Evolutionary conservation across 1,140 invertebrate genomes (phyloP), one percentile per base, ranked within the genome.

Genomic region (Aphelinus atriplicis): DNA sequence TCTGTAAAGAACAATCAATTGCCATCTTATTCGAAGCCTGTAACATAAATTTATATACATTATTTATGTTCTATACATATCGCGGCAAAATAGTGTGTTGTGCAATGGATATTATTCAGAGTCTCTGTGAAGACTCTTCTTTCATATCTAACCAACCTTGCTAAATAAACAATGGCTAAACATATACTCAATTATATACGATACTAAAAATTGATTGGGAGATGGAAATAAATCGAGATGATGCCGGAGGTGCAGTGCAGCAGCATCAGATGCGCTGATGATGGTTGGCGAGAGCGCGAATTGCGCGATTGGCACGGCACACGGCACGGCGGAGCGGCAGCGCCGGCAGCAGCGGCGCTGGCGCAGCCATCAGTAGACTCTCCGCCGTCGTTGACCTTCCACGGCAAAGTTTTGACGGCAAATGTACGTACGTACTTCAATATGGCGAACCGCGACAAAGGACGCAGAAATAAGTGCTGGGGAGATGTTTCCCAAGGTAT

Each of bases 391-490:
- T 69, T 69, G 57, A 63, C 66, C 60, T 75, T 75, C 61, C 46
- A 26, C 26, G 69, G 58, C 47, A 70, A 75, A 69, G 61, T 69
- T 75, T 69, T 69, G 58, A 75, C 53, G 65, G 68, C 76, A 80
- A 71, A 72, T 71, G 79, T 81, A 81, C 81, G 26, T 26, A 26
- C 26, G 81, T 83, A 84, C 81, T 83, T 84, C 84, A 88, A 87
- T 83, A 89, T 89, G 88, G 88, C 86, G 86, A 87, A 87, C 81
- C 81, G 84, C 84, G 87, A 89, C 87, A 89, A 88, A 89, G 88
- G 87, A 88, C 87, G 87, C 87, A 88, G 80, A 86, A 89, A 88
- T 26, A 26, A 26, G 26, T 26, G 26, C 83, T 87, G 87, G 86
- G 85, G 84, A 87, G 84, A 79, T 82, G 86, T 83, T 88, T 87